Evolutionary conservation across 2,888 invertebrate genomes (phyloP).

Genomic region (Drosophila infuscata): DNA sequence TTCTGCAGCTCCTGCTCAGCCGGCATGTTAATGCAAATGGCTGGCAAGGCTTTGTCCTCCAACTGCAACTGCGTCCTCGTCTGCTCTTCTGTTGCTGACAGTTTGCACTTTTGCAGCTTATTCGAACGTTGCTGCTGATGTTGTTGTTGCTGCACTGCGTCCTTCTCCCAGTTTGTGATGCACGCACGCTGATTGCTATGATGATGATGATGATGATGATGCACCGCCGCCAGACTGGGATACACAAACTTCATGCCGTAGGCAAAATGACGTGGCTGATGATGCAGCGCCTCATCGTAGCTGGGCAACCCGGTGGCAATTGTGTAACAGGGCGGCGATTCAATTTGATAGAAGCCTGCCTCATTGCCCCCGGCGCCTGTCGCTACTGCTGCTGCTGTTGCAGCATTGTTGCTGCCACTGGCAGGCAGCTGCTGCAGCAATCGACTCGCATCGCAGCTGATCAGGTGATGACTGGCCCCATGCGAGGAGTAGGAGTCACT

Average conservation of each 20-base stretch:
- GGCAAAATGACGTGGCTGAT: constrained; percentile 84
- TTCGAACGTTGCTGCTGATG: constrained; percentile 25
- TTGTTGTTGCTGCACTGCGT: constrained; percentile 58
- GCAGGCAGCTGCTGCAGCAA: constrained; percentile 58
- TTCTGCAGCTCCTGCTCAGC: constrained; percentile 48
- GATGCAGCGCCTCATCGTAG: constrained; percentile 88
- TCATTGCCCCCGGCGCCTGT: constrained; percentile 53
- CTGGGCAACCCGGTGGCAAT: constrained; percentile 88
- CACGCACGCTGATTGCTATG: constrained; percentile 57
- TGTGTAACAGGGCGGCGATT: constrained; percentile 88
- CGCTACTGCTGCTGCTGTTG: neutral
- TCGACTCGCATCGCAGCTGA: constrained; percentile 71
- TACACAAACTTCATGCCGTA: constrained; percentile 84
- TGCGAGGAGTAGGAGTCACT: constrained; percentile 71
- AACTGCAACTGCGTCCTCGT: constrained; percentile 39
- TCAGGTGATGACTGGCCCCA: constrained; percentile 67
- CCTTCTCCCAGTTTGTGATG: constrained; percentile 77
- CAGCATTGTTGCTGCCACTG: neutral
- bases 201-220: constrained; percentile 78
- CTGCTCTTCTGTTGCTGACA: constrained; percentile 64
- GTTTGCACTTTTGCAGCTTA: constrained; percentile 77
- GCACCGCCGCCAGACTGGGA: constrained; percentile 82
- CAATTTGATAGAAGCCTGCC: constrained; percentile 84
- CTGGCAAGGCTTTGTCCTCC: constrained; percentile 54
- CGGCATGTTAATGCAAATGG: constrained; percentile 79